Evolutionary conservation across 2,888 invertebrate genomes (phyloP).

Genomic region (Listrodromus nycthemerus): DNA sequence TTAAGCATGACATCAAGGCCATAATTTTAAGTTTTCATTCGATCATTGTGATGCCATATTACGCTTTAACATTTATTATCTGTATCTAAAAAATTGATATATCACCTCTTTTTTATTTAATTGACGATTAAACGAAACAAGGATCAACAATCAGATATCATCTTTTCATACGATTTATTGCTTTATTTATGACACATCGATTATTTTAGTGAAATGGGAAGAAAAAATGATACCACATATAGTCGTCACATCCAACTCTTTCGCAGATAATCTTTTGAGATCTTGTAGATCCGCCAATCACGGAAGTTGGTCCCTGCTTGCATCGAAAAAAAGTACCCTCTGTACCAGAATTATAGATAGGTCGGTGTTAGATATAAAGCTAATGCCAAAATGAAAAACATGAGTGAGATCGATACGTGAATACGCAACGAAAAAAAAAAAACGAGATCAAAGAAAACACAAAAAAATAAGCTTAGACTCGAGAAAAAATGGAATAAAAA

Average conservation of each 20-base stretch:
- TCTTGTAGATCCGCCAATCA: neutral
- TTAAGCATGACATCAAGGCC: conserved; percentile 70
- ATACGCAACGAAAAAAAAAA: conserved; percentile 80
- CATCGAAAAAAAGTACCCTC: conserved; percentile 17
- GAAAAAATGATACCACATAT: conserved; percentile 18
- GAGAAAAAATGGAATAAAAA: conserved; percentile 37
- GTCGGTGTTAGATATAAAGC: conserved; percentile 33
- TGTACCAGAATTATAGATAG: conserved; percentile 22
- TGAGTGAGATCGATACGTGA: conserved; percentile 79
- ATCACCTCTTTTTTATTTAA: conserved; percentile 76
- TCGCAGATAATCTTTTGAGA: conserved; percentile 1
- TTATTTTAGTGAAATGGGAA: neutral
- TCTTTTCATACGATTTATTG: conserved; percentile 51
- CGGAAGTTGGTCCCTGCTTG: neutral
- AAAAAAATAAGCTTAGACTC: conserved; percentile 57
- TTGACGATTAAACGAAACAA: conserved; percentile 70
- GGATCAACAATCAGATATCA: conserved; percentile 36
- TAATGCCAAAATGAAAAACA: conserved; percentile 61
- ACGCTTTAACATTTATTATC: conserved; percentile 72
- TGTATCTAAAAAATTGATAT: conserved; percentile 60
- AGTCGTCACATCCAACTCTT: neutral
- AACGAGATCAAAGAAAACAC: conserved; percentile 69
- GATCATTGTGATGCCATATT: conserved; percentile 79
- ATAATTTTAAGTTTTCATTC: conserved; percentile 72
- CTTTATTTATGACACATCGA: conserved; percentile 45